Conservation (phyloP, 2,888 invertebrate genomes). For the Lochmaea capreae region DNA sequence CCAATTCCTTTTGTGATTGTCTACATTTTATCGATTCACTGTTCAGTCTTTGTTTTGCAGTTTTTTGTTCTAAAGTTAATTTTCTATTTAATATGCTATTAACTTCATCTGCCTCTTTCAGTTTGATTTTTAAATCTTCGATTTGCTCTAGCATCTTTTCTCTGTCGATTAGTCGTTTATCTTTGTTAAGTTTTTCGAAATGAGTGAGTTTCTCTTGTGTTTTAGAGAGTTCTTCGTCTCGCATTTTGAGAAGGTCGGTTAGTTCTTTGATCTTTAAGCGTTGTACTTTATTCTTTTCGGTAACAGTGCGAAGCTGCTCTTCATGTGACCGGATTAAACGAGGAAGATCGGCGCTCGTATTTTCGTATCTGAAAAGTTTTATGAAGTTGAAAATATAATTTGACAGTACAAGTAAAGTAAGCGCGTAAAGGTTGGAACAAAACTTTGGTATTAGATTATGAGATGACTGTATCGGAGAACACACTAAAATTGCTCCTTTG, state of each 20-base stretch:
- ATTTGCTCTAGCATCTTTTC: slow-evolving; percentile 78
- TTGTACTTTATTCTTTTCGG: slow-evolving; percentile 76
- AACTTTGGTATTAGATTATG: no score
- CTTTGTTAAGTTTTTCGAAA: slow-evolving; percentile 72
- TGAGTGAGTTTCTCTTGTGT: slow-evolving; percentile 78
- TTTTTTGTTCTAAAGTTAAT: slow-evolving; percentile 79
- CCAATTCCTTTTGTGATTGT: slow-evolving; percentile 73
- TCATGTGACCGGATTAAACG: slow-evolving; percentile 80
- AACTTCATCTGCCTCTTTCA: slow-evolving; percentile 73
- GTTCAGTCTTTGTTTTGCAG: slow-evolving; percentile 77
- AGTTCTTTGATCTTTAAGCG: slow-evolving; percentile 73
- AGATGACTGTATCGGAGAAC: no score
- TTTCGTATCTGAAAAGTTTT: slow-evolving; percentile 73
- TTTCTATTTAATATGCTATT: slow-evolving; percentile 76
- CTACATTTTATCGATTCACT: slow-evolving; percentile 77
- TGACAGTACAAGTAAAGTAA: no score
- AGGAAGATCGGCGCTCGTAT: slow-evolving; percentile 82
- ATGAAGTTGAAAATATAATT: no score
- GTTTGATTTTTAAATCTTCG: slow-evolving; percentile 68
- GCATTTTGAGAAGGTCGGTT: slow-evolving; percentile 74
- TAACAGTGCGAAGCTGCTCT: slow-evolving; percentile 81
- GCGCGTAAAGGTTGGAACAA: no score
- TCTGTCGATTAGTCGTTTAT: slow-evolving; percentile 71
- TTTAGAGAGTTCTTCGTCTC: slow-evolving; percentile 75
- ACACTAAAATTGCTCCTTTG: no score